Conservation (phyloP, 2,888 invertebrate species). For the Drosophila parthenogenetica region DNA sequence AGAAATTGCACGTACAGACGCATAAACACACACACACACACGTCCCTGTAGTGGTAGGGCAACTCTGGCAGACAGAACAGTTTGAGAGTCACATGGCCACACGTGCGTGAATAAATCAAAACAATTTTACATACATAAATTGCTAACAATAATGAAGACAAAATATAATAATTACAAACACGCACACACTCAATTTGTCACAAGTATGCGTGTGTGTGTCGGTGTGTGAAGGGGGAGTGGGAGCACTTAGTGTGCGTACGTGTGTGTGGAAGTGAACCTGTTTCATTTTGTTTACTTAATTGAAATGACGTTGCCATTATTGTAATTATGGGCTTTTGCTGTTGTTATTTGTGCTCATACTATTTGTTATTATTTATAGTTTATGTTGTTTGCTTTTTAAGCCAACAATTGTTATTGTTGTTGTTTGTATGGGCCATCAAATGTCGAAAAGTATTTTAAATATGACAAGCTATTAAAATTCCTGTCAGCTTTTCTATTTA, state of each 20-base stretch:
- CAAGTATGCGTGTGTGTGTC: neutral
- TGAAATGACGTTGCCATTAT: constrained; percentile 23
- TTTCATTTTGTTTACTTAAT: constrained; percentile 26
- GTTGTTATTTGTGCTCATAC: neutral
- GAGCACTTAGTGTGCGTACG: neutral
- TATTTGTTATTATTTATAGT: constrained; percentile 29
- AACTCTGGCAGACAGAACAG: constrained; percentile 17
- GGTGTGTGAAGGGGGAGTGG: neutral
- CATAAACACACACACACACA: constrained; percentile 4
- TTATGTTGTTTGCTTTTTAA: constrained; percentile 22
- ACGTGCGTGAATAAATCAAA: constrained; percentile 45
- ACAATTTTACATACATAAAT: constrained; percentile 43
- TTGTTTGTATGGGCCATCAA: constrained; percentile 26
- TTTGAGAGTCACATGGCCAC: constrained; percentile 11
- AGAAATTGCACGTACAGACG: constrained; percentile 17
- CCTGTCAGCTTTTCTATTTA: neutral
- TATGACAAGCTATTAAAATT: constrained; percentile 11
- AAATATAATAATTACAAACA: constrained; percentile 45
- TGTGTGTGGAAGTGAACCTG: constrained; percentile 1
- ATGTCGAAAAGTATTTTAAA: constrained; percentile 16
- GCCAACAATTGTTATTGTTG: constrained; percentile 17
- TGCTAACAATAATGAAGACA: constrained; percentile 39
- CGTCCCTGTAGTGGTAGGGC: constrained; percentile 5
- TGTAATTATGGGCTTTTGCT: constrained; percentile 33
- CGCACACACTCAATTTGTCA: constrained; percentile 15